A percentile compares a stretch with the other conserved stretches of the same genome.
These are phyloP conservation scores for Macquaria australasica DNA, from an alignment of 2,113 vertebrate genomes.

Conservation along the genomic window DNA sequence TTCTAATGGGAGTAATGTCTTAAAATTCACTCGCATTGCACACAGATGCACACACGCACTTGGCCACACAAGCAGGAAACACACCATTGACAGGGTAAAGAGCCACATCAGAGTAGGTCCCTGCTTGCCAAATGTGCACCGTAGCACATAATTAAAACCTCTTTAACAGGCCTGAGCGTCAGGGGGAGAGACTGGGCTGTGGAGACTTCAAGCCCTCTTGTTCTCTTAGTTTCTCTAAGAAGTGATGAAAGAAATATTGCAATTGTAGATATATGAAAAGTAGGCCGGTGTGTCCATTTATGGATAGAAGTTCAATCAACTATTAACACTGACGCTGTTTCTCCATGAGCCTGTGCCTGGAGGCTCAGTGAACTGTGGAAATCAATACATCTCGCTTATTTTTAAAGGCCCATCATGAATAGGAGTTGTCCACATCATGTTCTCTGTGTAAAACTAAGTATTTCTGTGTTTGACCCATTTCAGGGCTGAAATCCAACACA, in stretches of 20 bases:
- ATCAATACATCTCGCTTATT: not conserved
- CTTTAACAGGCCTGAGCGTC: conserved; percentile 50
- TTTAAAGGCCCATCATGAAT: not conserved
- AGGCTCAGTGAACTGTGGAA: not conserved
- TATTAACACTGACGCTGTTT: not conserved
- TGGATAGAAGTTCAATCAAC: not conserved
- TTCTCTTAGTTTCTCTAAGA: conserved; percentile 9
- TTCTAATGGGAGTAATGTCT: conserved; percentile 26
- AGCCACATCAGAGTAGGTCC: conserved; percentile 46
- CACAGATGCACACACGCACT: conserved; percentile 29
- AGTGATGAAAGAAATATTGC: conserved; percentile 14
- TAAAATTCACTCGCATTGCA: conserved; percentile 42
- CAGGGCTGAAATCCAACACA: not conserved
- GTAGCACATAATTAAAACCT: conserved; percentile 72
- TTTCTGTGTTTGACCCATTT: not conserved
- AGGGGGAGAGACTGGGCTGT: conserved; percentile 3
- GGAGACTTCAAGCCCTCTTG: conserved; percentile 20
- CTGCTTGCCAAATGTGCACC: conserved; percentile 59
- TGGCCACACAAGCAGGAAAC: conserved; percentile 32
- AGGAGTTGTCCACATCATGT: not conserved
- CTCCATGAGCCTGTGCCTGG: not conserved
- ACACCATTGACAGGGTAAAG: conserved; percentile 57
- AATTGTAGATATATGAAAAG: conserved; percentile 10
- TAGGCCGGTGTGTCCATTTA: not conserved
- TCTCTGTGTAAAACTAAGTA: not conserved